Conservation (phyloP, 2,888 invertebrate species). For the Allygus modestus region DNA sequence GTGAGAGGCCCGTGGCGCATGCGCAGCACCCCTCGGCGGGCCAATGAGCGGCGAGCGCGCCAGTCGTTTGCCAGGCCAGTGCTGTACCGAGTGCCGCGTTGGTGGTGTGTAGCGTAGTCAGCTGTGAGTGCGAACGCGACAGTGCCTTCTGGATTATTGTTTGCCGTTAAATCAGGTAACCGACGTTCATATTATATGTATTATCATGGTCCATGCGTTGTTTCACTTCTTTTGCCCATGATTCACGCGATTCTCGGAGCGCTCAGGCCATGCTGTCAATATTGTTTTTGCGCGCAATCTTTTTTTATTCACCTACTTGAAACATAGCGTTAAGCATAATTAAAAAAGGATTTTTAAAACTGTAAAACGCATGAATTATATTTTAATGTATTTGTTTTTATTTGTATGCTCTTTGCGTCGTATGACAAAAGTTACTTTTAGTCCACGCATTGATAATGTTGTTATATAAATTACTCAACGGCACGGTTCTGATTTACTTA, state of each 20-base stretch:
- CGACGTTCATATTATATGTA: not conserved
- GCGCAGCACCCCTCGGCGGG: constrained; percentile 2
- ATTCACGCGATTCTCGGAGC: not conserved
- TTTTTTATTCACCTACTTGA: not conserved
- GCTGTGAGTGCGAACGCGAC: not conserved
- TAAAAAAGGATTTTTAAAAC: no score
- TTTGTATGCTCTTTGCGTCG: no score
- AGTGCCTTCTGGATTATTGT: constrained; percentile 43
- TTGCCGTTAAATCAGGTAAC: not conserved
- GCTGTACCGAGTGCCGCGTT: not conserved
- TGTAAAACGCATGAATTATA: no score
- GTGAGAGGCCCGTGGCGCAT: not conserved
- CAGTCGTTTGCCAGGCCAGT: not conserved
- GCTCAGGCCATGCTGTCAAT: not conserved
- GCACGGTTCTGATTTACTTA: no score
- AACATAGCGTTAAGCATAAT: no score
- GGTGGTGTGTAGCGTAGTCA: not conserved
- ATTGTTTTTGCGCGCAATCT: not conserved
- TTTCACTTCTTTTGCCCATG: not conserved
- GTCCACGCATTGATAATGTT: no score
- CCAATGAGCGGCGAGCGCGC: constrained; percentile 16
- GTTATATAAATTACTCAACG: no score
- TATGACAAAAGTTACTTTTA: no score
- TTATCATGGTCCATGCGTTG: not conserved
- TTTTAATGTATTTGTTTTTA: no score